Evolutionary conservation across 2,888 invertebrate genomes (phyloP), one percentile per base, ranked within the genome.

Genomic region (Ryuthela nishihirai): DNA sequence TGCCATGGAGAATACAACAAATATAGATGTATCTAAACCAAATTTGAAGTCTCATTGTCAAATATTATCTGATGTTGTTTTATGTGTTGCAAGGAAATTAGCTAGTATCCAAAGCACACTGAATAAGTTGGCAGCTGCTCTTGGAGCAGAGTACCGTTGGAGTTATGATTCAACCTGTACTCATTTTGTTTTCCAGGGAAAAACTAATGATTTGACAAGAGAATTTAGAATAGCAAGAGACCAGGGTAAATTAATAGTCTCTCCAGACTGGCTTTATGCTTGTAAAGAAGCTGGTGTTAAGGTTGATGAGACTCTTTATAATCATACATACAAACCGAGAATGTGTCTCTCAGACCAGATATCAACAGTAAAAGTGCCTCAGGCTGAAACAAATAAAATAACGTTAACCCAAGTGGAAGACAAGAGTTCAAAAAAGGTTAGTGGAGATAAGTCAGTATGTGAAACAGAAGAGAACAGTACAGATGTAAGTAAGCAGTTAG

Each of bases 141-240:
- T 77, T 15, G 77, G 76, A 10, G 77, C 75, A 3, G 70, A 72
- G 41, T 74, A 71, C 64, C 62, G 69, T n/a, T 74, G 74, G 74
- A 70, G 67, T 5, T 74, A 72, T 59, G 72, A 73, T 52, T 58
- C 52, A n/a, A 66, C 69, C 9, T 74, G 74, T 47, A 77, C 76
- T 10, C 77, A 77, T 65, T 74, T 73, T 67, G 70, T 77, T 12
- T 70, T 70, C 23, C 65, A 73, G 70, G 76, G 76, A 0, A 70
- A 72, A 43, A 62, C 69, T 5, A 75, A 73, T 70, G 75, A 76
- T 54, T 68, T 67, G 3, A 70, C 71, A 45, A 74, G 71, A 64
- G 77, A 77, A 47, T 60, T 67, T 42, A 43, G 54, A 18, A 48
- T 50, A 38, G 76, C 76, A 0, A 70, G 71, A 54, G 70, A 71